Evolutionary conservation across 2,797 vertebrate genomes (phyloP), one percentile per base, ranked within the genome.

Genomic region (Crax fasciolata): DNA sequence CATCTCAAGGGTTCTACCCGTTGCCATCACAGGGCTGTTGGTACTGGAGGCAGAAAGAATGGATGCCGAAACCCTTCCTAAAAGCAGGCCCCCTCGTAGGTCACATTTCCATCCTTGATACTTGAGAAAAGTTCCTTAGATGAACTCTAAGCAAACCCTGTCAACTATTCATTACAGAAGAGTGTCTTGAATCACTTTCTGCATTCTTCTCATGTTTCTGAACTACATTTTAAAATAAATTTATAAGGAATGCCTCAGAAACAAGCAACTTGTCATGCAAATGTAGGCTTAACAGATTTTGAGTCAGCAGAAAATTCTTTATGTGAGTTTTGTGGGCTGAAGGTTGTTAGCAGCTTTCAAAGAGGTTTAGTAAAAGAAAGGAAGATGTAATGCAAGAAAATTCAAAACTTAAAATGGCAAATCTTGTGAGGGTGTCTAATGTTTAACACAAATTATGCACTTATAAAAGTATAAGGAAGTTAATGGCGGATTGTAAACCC

Each of bases 81-180:
- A 80, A 84, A 61, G 14, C 4, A 13, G 67, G 74, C 74, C 74
- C 57, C 51, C 94, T 96, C 85, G 77, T 95, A 96, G 94, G 83
- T 87, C 83, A 72, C 91, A 96, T 91, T 96, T 96, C 87, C 81
- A 81, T 87, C 93, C 63, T 89, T 83, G 79, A 61, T 89, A 76
- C 74, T 58, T 91, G 57, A 71, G 70, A 90, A 76, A 93, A 6
- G 79, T 81, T 92, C 68, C 83, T 94, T n/a, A 90, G 54, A 85
- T 92, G 89, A 92, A 96, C 81, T 89, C 65, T 44, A 59, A 59
- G 72, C 25, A 91, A 72, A 68, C 68, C 48, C 73, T 81, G 81
- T 74, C 94, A 92, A 81, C 75, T 87, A 92, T 72, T 84, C 63
- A 90, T 66, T 70, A 70, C 43, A 92, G 58, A 6, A 79, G 38